phyloP scores from a whole-genome alignment of 2,888 invertebrate genomes.

The Mylabris sibirica region DNA sequence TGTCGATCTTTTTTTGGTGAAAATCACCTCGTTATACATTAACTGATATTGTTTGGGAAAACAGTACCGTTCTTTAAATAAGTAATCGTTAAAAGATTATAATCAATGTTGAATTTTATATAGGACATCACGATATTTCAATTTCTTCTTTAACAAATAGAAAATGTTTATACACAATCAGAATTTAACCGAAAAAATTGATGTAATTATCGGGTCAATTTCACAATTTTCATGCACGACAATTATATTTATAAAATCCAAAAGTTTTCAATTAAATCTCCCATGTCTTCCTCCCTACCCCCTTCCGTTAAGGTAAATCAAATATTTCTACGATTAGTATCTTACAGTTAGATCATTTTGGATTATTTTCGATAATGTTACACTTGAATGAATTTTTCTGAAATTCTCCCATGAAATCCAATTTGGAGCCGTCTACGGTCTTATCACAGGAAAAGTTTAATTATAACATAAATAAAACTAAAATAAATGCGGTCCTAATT shows the following conservation, averaged over 20 bases:
- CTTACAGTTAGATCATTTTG: constrained; percentile 5
- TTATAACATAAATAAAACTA: neutral
- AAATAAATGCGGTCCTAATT: neutral
- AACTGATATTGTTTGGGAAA: neutral
- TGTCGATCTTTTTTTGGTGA: constrained; percentile 2
- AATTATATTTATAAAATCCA: neutral
- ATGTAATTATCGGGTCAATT: constrained; percentile 6
- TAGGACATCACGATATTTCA: constrained; percentile 13
- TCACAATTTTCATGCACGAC: constrained; percentile 9
- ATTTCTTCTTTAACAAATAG: constrained; percentile 11
- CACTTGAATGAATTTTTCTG: neutral
- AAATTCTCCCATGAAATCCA: constrained; percentile 2
- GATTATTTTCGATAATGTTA: neutral
- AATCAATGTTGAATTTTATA: constrained; percentile 7
- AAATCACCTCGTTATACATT: constrained; percentile 7
- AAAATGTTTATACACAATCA: constrained; percentile 1
- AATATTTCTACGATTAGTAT: constrained; percentile 6
- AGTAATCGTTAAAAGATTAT: constrained; percentile 10
- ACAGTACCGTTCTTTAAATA: constrained; percentile 13
- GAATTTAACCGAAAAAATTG: neutral
- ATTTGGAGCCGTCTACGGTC: neutral
- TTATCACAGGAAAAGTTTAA: neutral
- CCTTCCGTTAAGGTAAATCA: neutral
- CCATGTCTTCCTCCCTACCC: neutral
- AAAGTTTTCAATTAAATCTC: neutral